Evolutionary conservation across 53 echinoderm and acorn worm genomes (phyloP), one percentile per base, ranked within the genome.

Genomic region (Holothuria leucospilota): DNA sequence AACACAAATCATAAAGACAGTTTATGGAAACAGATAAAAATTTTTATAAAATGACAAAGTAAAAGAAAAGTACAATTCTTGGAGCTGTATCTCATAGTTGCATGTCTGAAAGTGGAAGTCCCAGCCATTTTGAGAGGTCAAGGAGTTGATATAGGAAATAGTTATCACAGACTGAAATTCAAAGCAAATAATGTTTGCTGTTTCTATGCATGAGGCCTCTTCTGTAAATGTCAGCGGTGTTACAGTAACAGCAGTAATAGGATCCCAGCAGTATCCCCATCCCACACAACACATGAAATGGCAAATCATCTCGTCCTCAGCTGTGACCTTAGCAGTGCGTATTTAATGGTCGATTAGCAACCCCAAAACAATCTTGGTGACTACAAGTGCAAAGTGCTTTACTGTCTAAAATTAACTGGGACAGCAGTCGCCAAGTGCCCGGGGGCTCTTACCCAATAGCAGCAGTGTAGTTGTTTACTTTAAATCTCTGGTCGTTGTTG

Each of bases 321-420:
- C 49, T 80, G 80, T 80, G 80, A 80, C 80, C 80, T 80, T 38
- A 80, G 56, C 75, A 27, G 75, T 75, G 53, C 52, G 75, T 75
- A 75, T 75, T 75, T 80, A 59, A 80, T 80, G 80, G 80, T 61
- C 61, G 59, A 80, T 80, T 61, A 80, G 59, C 80, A 80, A 75
- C 75, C 75, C 75, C 75, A 75, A 49, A 75, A 75, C 75, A 75
- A 51, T 51, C 75, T 75, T 42, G 56, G 15, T 21, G 2, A 20
- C 24, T 75, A 20, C 80, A 80, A 59, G 80, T 80, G 80, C 61
- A 60, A 80, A 60, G 80, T 80, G 80, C 80, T 62, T 39, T 12
- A 27, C 59, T 38, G 30, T 59, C 80, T 61, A 80, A 80, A 80
- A 80, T 80, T 80, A 80, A 80, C 52, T 80, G 80, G 80, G 80